phyloP scores from a whole-genome alignment of 2,888 invertebrate genomes.

The Drosophila anomalata region DNA sequence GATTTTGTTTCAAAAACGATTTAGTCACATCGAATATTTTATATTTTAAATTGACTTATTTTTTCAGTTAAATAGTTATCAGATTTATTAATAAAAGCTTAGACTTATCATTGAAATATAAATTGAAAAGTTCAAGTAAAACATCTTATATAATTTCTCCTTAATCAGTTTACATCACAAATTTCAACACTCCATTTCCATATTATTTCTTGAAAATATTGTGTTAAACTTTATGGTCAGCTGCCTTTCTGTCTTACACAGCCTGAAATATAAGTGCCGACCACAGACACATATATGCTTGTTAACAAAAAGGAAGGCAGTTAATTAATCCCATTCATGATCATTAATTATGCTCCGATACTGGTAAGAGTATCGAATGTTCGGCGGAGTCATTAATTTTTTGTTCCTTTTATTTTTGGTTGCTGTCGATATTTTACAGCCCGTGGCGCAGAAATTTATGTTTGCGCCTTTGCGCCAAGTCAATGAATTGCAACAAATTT shows the following conservation, averaged over 20 bases:
- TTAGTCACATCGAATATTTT: neutral
- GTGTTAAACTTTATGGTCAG: neutral
- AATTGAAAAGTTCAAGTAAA: no score
- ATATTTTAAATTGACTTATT: neutral
- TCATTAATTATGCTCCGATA: conserved; percentile 17
- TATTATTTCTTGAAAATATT: neutral
- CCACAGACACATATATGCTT: conserved; percentile 6
- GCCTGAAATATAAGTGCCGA: conserved; percentile 6
- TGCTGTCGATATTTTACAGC: conserved; percentile 75
- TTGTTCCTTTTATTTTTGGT: conserved; percentile 34
- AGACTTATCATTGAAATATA: no score
- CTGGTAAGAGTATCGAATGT: conserved; percentile 29
- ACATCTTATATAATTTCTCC: no score
- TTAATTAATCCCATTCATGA: conserved; percentile 15
- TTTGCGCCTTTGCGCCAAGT: conserved; percentile 76
- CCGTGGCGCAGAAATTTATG: conserved; percentile 71
- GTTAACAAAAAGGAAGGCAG: conserved; percentile 1
- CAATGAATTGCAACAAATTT: conserved; percentile 82
- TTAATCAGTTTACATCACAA: no score
- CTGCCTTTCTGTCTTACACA: neutral
- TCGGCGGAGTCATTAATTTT: conserved; percentile 37
- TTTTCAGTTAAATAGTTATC: neutral
- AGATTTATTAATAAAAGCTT: no score
- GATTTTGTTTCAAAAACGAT: neutral
- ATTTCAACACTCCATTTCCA: no score